phyloP scores from a whole-genome alignment of 2,113 vertebrate species.

The Oreochromis niloticus region DNA sequence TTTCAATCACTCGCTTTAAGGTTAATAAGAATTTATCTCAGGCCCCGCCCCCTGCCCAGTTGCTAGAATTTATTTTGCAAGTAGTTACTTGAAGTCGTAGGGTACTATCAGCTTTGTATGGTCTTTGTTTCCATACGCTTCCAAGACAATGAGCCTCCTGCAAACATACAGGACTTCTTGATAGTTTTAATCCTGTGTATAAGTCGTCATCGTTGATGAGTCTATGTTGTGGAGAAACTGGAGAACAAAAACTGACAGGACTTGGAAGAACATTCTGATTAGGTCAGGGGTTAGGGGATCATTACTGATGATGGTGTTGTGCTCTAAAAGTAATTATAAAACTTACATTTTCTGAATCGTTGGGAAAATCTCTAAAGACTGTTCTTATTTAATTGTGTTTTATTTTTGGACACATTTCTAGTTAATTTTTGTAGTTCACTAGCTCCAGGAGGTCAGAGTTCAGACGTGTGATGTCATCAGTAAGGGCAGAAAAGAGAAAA shows the following conservation, averaged over 20 bases:
- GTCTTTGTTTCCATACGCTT: background rate
- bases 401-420: too few species aligned
- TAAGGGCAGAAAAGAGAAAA: too few species aligned
- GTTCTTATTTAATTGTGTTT: too few species aligned
- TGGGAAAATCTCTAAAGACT: too few species aligned
- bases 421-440: too few species aligned
- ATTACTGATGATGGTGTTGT: background rate
- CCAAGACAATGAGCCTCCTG: background rate
- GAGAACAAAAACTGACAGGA: background rate
- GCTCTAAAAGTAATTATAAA: too few species aligned
- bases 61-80: background rate
- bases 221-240: rapidly evolving
- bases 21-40: background rate
- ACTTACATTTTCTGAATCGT: too few species aligned
- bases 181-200: background rate
- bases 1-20: rapidly evolving
- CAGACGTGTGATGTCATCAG: too few species aligned
- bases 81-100: background rate
- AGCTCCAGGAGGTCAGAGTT: too few species aligned
- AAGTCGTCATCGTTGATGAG: background rate
- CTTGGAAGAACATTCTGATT: background rate
- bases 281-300: background rate
- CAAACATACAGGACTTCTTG: background rate
- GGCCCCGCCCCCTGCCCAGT: background rate
- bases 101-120: background rate